These are phyloP conservation scores for Myotis findleyi DNA, from an alignment of 2,797 vertebrate species.

Conservation along the genomic window DNA sequence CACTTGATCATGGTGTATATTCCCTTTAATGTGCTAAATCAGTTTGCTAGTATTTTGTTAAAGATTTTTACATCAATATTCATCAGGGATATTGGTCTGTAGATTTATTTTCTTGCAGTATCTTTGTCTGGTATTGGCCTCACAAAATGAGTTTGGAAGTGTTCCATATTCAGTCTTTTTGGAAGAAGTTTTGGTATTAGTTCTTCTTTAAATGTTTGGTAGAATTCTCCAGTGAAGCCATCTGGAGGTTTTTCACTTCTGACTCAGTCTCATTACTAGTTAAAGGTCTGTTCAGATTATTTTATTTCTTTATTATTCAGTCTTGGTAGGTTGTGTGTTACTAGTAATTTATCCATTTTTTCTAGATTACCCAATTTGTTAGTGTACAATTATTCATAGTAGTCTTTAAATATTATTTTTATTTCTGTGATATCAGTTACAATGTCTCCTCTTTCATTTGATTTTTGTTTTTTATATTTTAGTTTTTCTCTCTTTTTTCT, in stretches of 20 bases:
- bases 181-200: not conserved
- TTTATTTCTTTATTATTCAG: not conserved
- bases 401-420: not conserved
- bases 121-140: not conserved
- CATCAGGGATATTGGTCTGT: not conserved
- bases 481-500: not conserved
- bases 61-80: not conserved
- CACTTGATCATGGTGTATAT: not conserved
- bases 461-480: slow-evolving; percentile 13
- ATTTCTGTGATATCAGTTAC: slow-evolving; percentile 11
- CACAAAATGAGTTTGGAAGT: not conserved
- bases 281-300: not conserved
- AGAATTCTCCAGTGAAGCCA: not conserved
- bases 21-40: not conserved
- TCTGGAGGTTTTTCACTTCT: not conserved
- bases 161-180: not conserved
- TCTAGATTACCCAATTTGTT: not conserved
- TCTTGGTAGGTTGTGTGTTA: not conserved
- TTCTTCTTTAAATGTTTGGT: not conserved
- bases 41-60: not conserved
- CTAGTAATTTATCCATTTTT: not conserved
- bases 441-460: not conserved
- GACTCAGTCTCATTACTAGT: not conserved
- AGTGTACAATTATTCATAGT: not conserved
- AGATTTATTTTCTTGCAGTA: not conserved